Percentiles rank a stretch among this genome's conserved stretches.
Evolutionary conservation across 2,797 vertebrate species (phyloP).

Genomic region (Sebastes vulpes): DNA sequence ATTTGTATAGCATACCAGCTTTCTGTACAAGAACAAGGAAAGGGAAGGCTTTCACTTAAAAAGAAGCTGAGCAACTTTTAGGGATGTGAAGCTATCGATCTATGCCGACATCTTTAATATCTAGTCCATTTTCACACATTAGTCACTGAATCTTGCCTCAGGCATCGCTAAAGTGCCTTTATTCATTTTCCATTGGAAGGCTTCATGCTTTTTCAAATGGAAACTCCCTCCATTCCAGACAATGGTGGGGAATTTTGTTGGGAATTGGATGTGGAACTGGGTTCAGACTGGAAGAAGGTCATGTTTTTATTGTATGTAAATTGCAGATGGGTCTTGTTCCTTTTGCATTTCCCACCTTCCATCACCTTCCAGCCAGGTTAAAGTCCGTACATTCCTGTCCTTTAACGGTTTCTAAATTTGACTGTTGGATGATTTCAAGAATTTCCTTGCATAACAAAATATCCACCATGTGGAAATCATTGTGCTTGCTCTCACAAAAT

Average conservation of each 20-base stretch:
- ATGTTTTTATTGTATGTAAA: constrained; percentile 51
- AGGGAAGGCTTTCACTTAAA: not conserved
- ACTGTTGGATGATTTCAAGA: constrained; percentile 51
- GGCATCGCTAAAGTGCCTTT: constrained; percentile 22
- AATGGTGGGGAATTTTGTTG: constrained; percentile 60
- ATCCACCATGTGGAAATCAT: constrained; percentile 67
- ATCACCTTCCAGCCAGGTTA: constrained; percentile 4
- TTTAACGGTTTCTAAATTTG: constrained; percentile 20
- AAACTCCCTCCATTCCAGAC: constrained; percentile 65
- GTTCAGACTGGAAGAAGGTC: constrained; percentile 46
- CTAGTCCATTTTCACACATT: constrained; percentile 4
- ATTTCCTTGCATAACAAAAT: constrained; percentile 40
- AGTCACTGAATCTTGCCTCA: constrained; percentile 15
- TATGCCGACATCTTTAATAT: not conserved
- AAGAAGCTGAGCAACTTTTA: not conserved
- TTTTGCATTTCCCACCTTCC: constrained; percentile 26
- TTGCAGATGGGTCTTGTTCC: constrained; percentile 18
- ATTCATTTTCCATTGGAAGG: constrained; percentile 44
- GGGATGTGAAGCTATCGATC: not conserved
- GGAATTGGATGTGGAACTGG: constrained; percentile 51
- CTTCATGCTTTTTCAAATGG: constrained; percentile 52
- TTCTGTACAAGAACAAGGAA: not conserved
- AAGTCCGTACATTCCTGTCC: not conserved
- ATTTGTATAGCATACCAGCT: not conserved
- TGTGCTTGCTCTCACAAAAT: constrained; percentile 4